These are phyloP conservation scores for Platorchestia sp. DNA, from an alignment of 1,140 invertebrate genomes.

Conservation along the genomic window DNA sequence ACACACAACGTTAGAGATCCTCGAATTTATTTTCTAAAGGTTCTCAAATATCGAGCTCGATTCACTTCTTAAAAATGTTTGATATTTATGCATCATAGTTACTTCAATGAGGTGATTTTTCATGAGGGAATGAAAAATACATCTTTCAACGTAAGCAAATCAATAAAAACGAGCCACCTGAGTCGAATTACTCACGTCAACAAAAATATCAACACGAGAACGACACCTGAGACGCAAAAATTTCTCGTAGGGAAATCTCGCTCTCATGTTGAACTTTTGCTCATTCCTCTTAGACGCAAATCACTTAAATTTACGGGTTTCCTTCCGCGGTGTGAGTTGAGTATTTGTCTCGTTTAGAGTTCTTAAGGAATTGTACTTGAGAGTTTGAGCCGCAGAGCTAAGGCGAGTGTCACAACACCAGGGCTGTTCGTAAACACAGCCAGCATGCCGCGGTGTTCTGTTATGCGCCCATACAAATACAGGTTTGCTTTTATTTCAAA, in stretches of 20 bases:
- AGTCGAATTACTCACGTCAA: neutral
- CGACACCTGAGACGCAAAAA: neutral
- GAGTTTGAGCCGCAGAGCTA: neutral
- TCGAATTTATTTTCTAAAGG: too few relatives aligned
- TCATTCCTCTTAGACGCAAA: constrained; percentile 12
- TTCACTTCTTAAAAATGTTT: too few relatives aligned
- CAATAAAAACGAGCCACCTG: neutral
- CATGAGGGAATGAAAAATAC: neutral
- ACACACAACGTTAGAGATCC: too few relatives aligned
- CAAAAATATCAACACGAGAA: neutral
- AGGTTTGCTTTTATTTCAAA: neutral
- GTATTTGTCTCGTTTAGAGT: neutral
- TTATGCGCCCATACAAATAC: neutral
- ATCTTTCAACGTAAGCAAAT: neutral
- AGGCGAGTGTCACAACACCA: neutral
- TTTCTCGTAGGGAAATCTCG: neutral
- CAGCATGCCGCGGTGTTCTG: too few relatives aligned
- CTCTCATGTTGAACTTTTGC: neutral
- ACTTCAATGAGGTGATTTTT: neutral
- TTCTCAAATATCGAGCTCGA: too few relatives aligned
- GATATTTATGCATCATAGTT: too few relatives aligned
- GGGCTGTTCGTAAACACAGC: neutral
- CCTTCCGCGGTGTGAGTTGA: neutral
- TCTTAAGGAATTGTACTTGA: neutral
- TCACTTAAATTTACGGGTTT: neutral